Evolutionary conservation across 2,888 invertebrate genomes (phyloP).

Genomic region (Lobophora halterata): DNA sequence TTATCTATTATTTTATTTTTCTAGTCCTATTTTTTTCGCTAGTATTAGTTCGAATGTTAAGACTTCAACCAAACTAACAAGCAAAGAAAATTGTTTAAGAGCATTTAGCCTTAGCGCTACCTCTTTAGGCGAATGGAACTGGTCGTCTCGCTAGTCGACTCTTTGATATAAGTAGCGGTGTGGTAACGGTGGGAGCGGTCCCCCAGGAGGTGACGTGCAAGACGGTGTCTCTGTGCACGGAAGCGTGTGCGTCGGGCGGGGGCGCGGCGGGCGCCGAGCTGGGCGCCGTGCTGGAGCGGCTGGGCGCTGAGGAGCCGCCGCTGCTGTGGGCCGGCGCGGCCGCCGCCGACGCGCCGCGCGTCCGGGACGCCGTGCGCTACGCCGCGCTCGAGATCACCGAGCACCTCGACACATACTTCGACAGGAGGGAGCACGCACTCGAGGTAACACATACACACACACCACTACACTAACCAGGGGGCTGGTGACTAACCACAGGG

Average conservation of each 20-base stretch:
- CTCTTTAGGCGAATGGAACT: no score
- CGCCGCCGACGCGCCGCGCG: slow-evolving; percentile 84
- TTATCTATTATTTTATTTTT: no score
- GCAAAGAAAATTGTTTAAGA: no score
- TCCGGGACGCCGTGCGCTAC: slow-evolving; percentile 92
- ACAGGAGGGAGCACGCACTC: slow-evolving; percentile 92
- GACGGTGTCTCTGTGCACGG: slow-evolving; percentile 75
- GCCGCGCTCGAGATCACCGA: slow-evolving; percentile 96
- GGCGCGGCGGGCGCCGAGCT: slow-evolving; percentile 35
- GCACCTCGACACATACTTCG: slow-evolving; percentile 96
- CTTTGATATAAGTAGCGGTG: no score
- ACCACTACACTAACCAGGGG: no score
- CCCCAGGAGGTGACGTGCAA: slow-evolving; percentile 90
- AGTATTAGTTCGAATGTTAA: no score
- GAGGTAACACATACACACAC: slow-evolving; percentile 87
- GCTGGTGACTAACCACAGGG: no score
- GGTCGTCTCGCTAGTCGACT: no score
- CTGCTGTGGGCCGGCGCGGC: slow-evolving; percentile 91
- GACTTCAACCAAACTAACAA: no score
- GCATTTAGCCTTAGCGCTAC: no score
- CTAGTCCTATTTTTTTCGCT: no score
- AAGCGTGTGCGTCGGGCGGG: slow-evolving; percentile 30
- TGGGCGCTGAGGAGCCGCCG: slow-evolving; percentile 88
- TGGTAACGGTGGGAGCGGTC: no score
- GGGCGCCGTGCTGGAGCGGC: slow-evolving; percentile 79